Percentiles rank a stretch among this genome's conserved stretches.
Conservation (phyloP, 2,888 invertebrate genomes). For the Zygaena filipendulae region DNA sequence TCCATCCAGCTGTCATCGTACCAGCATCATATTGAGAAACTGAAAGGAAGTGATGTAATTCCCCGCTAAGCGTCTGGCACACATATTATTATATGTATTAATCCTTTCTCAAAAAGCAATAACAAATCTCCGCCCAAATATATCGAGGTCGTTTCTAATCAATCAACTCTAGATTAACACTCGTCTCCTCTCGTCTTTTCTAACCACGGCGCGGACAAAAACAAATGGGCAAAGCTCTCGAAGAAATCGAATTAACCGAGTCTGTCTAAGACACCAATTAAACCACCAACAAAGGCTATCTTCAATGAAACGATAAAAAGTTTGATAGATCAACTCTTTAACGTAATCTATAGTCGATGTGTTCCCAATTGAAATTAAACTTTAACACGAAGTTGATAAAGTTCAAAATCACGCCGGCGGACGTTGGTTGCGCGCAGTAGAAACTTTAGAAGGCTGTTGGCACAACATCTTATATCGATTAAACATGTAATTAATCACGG, state of each 20-base stretch:
- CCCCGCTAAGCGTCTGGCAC: no score
- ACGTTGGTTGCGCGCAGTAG: constrained; percentile 14
- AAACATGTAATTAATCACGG: constrained; percentile 70
- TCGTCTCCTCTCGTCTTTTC: constrained; percentile 41
- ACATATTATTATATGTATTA: no score
- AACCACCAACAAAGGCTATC: constrained; percentile 63
- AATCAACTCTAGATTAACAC: constrained; percentile 62
- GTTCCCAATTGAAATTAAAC: constrained; percentile 19
- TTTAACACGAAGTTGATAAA: constrained; percentile 14
- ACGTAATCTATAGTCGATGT: constrained; percentile 50
- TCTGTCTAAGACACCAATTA: constrained; percentile 66
- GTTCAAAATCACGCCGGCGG: constrained; percentile 17
- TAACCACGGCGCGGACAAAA: constrained; percentile 43
- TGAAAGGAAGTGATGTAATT: no score
- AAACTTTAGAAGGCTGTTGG: constrained; percentile 60
- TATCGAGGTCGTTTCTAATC: constrained; percentile 48
- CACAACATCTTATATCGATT: constrained; percentile 69
- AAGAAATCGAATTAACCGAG: constrained; percentile 62
- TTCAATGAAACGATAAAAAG: constrained; percentile 58
- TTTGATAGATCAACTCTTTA: constrained; percentile 67
- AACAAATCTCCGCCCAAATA: constrained; percentile 32
- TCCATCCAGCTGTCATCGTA: no score
- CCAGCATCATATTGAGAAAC: no score
- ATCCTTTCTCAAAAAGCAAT: constrained; percentile 29
- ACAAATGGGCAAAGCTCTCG: constrained; percentile 50